Percentiles rank a stretch among this genome's conserved stretches.
phyloP scores from a whole-genome alignment of 2,888 invertebrate species.

The Hydroisotoma schaefferi region DNA sequence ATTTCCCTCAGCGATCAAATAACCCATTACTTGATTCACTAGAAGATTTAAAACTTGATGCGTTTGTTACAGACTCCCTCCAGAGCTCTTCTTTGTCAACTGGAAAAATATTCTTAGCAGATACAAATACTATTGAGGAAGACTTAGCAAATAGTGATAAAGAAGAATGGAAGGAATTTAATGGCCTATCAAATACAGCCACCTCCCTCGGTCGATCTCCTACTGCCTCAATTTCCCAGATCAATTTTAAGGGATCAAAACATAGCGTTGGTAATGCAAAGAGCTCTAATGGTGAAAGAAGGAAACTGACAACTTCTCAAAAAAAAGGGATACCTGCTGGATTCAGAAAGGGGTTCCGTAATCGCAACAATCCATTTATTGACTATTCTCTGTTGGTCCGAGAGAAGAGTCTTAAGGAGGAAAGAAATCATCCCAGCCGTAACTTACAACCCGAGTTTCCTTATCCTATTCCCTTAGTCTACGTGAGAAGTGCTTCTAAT shows the following conservation, averaged over 20 bases:
- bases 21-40: no score
- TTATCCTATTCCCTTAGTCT: slow-evolving; percentile 25
- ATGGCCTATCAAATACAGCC: no score
- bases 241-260: not conserved
- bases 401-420: slow-evolving; percentile 9
- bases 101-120: no score
- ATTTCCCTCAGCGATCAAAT: no score
- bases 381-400: slow-evolving; percentile 1
- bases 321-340: slow-evolving; percentile 6
- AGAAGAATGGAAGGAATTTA: slow-evolving; percentile 2
- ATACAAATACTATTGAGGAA: not conserved
- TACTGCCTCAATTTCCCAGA: not conserved
- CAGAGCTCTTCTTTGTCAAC: no score
- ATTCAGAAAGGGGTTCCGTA: slow-evolving; percentile 1
- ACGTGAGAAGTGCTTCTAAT: slow-evolving; percentile 19
- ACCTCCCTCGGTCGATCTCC: no score
- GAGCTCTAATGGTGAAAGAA: slow-evolving; percentile 9
- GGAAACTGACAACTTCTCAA: slow-evolving; percentile 6
- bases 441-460: slow-evolving; percentile 16
- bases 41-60: no score
- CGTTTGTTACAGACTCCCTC: no score
- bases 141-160: slow-evolving; percentile 1
- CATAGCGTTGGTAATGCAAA: slow-evolving; percentile 9
- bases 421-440: slow-evolving; percentile 3
- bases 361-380: not conserved